phyloP scores from a whole-genome alignment of 2,113 vertebrate genomes.

The Sakesphorus luctuosus region DNA sequence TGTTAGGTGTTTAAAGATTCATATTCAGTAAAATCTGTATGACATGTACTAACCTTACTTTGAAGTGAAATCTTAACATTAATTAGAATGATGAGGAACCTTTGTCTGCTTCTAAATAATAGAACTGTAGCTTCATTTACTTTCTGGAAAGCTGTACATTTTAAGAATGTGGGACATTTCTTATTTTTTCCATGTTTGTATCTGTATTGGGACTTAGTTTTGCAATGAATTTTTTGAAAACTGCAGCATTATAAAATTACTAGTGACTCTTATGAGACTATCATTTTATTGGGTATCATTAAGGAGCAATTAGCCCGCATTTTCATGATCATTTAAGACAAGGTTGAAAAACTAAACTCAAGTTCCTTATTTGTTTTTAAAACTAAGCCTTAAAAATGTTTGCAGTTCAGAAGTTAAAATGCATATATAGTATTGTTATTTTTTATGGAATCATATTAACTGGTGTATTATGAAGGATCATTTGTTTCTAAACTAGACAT shows the following conservation, averaged over 20 bases:
- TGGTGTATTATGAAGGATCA: background rate
- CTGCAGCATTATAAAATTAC: background rate
- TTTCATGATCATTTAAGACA: background rate
- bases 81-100: background rate
- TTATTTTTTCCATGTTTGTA: background rate
- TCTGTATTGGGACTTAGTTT: background rate
- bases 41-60: background rate
- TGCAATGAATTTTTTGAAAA: background rate
- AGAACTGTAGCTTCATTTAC: background rate
- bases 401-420: background rate
- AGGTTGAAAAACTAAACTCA: background rate
- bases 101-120: background rate
- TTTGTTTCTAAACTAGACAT: background rate
- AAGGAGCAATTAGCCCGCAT: background rate
- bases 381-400: background rate
- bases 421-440: background rate
- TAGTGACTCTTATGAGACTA: background rate
- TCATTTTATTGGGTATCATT: background rate
- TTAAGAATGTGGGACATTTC: background rate
- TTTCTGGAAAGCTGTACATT: background rate
- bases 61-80: background rate
- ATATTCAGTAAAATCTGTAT: background rate
- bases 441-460: background rate
- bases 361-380: background rate
- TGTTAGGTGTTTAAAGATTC: background rate